phyloP scores from a whole-genome alignment of 2,113 vertebrate species.

The Osmerus eperlanus region DNA sequence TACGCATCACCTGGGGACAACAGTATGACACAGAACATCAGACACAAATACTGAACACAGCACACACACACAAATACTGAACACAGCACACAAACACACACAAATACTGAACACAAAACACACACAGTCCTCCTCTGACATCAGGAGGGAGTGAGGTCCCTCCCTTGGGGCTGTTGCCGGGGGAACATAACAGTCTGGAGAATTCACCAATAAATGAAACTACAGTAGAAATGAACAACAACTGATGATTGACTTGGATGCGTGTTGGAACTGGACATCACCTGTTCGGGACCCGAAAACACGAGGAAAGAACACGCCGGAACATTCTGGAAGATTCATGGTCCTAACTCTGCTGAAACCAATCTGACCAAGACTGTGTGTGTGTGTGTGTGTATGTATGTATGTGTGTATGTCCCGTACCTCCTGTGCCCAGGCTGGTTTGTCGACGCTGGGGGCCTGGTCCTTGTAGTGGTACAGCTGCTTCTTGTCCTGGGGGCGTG shows the following conservation, averaged over 20 bases:
- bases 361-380: neutral
- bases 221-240: too few species aligned
- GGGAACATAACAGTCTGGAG: too few species aligned
- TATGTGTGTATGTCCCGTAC: slow-evolving; percentile 62
- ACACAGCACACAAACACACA: neutral
- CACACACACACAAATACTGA: slow-evolving; percentile 6
- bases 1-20: slow-evolving; percentile 67
- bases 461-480: slow-evolving; percentile 98
- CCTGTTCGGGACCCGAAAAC: too few species aligned
- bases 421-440: slow-evolving; percentile 97
- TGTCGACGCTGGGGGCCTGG: slow-evolving; percentile 89
- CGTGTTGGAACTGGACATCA: too few species aligned
- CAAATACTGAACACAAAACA: neutral
- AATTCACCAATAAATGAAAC: too few species aligned
- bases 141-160: too few species aligned
- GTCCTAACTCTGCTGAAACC: too few species aligned
- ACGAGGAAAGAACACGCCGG: too few species aligned
- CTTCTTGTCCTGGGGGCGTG: slow-evolving; percentile 88
- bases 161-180: too few species aligned
- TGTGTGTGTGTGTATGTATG: neutral
- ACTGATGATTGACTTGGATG: too few species aligned
- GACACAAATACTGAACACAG: neutral
- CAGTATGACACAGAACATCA: neutral
- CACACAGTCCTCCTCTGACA: too few species aligned
- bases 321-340: too few species aligned